These are phyloP conservation scores for Apamea sordens DNA, from an alignment of 2,888 invertebrate species.

Conservation along the genomic window DNA sequence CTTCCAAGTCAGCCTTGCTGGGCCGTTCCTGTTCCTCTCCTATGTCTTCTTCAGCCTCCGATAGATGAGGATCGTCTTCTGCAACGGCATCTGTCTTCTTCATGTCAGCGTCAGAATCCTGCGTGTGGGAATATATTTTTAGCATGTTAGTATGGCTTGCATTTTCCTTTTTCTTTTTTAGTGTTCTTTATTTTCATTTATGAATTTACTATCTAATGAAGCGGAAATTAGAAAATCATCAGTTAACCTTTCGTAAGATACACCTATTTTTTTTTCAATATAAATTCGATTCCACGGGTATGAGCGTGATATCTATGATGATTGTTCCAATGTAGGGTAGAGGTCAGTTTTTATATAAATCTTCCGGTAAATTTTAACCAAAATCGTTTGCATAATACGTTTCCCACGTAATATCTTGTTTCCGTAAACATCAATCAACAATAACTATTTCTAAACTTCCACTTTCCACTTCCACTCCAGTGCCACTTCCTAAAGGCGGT, in stretches of 20 bases:
- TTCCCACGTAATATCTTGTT: not conserved
- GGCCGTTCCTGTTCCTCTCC: conserved; percentile 74
- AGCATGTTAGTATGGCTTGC: too few relatives aligned
- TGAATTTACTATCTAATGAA: not conserved
- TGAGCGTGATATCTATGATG: not conserved
- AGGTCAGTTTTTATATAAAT: too few relatives aligned
- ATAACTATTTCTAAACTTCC: not conserved
- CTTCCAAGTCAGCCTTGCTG: conserved; percentile 75
- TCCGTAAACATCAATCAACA: not conserved
- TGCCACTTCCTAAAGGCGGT: not conserved
- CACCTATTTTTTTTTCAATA: too few relatives aligned
- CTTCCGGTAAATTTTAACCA: too few relatives aligned
- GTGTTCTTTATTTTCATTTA: not conserved
- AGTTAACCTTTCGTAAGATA: too few relatives aligned
- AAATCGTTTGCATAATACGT: not conserved
- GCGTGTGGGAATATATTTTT: not conserved
- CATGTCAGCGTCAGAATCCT: conserved; percentile 86
- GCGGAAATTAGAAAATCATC: not conserved
- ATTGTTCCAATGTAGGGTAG: too few relatives aligned
- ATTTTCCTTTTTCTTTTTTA: too few relatives aligned
- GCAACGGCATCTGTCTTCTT: conserved; percentile 94
- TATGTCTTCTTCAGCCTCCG: conserved; percentile 78
- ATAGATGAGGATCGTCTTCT: conserved; percentile 90
- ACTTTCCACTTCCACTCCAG: too few relatives aligned
- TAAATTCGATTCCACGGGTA: too few relatives aligned